Percentiles rank a stretch among this genome's conserved stretches.
phyloP scores from a whole-genome alignment of 1,140 invertebrate genomes.

The Drosophila oshimai region DNA sequence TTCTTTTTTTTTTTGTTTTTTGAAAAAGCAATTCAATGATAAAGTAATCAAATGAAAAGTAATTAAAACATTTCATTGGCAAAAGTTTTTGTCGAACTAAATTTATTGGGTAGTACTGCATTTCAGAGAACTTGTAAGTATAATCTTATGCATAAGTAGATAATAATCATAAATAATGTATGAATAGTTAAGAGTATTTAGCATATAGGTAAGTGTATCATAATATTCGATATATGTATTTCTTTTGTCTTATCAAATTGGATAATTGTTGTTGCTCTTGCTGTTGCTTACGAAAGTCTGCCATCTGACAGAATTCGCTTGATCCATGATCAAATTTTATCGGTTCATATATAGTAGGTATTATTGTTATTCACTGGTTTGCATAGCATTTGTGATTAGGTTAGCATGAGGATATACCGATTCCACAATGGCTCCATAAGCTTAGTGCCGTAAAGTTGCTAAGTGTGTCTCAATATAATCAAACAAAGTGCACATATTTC shows the following conservation, averaged over 20 bases:
- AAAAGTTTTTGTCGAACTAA: constrained; percentile 83
- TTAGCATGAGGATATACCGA: constrained; percentile 32
- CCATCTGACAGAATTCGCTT: constrained; percentile 31
- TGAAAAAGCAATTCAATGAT: constrained; percentile 75
- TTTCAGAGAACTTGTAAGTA: constrained; percentile 69
- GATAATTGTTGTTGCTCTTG: constrained; percentile 44
- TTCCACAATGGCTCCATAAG: constrained; percentile 45
- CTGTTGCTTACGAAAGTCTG: constrained; percentile 41
- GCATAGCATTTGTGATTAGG: constrained; percentile 13
- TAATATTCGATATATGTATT: constrained; percentile 51
- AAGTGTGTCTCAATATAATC: constrained; percentile 40
- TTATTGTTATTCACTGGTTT: constrained; percentile 46
- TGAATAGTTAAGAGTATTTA: constrained; percentile 58
- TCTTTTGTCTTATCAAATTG: constrained; percentile 48
- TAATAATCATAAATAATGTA: constrained; percentile 56
- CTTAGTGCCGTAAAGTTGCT: constrained; percentile 22
- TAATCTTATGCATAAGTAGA: constrained; percentile 73
- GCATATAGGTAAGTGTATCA: constrained; percentile 52
- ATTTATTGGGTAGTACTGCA: constrained; percentile 83
- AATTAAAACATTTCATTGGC: constrained; percentile 79
- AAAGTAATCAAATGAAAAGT: constrained; percentile 71
- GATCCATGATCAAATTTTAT: constrained; percentile 67
- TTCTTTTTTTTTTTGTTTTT: constrained; percentile 14
- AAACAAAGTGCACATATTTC: constrained; percentile 74
- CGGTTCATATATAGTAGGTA: constrained; percentile 21